These are phyloP conservation scores for Lucinisca nassula DNA, from an alignment of 2,888 invertebrate species.

Conservation along the genomic window DNA sequence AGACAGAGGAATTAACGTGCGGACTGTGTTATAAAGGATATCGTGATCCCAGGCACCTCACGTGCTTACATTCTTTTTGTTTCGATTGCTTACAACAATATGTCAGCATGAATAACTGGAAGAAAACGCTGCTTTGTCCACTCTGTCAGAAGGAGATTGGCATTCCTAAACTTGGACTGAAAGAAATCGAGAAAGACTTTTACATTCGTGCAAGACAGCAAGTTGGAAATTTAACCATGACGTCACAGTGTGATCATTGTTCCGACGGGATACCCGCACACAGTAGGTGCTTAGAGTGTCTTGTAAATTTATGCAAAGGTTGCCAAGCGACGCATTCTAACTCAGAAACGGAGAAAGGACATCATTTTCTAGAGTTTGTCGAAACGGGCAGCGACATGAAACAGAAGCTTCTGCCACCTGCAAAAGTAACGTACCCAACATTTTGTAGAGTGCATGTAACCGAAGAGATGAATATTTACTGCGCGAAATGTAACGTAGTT, in stretches of 20 bases:
- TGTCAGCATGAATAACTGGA: slow-evolving; percentile 70
- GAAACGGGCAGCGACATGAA: slow-evolving; percentile 44
- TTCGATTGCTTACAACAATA: slow-evolving; percentile 69
- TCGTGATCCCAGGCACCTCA: slow-evolving; percentile 71
- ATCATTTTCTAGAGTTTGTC: slow-evolving; percentile 70
- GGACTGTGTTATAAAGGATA: slow-evolving; percentile 68
- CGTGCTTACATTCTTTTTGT: slow-evolving; percentile 73
- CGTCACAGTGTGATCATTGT: slow-evolving; percentile 70
- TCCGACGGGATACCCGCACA: slow-evolving; percentile 44
- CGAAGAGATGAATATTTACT: slow-evolving; percentile 48
- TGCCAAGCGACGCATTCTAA: slow-evolving; percentile 66
- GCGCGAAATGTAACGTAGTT: slow-evolving; percentile 58
- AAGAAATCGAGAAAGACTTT: slow-evolving; percentile 64
- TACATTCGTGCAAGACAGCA: slow-evolving; percentile 72
- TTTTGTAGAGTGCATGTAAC: slow-evolving; percentile 50
- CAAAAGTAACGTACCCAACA: slow-evolving; percentile 47
- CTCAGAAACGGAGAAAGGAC: slow-evolving; percentile 63
- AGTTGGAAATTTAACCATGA: slow-evolving; percentile 64
- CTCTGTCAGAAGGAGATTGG: slow-evolving; percentile 69
- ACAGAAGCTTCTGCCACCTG: slow-evolving; percentile 34
- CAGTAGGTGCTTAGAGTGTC: slow-evolving; percentile 74
- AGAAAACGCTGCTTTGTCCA: slow-evolving; percentile 69
- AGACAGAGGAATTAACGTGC: slow-evolving; percentile 60
- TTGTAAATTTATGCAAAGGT: slow-evolving; percentile 66
- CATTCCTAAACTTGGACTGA: slow-evolving; percentile 71